A percentile compares a stretch with the other conserved stretches of the same genome.
Evolutionary conservation across 2,113 vertebrate species (phyloP).

Genomic region (Cervus canadensis): DNA sequence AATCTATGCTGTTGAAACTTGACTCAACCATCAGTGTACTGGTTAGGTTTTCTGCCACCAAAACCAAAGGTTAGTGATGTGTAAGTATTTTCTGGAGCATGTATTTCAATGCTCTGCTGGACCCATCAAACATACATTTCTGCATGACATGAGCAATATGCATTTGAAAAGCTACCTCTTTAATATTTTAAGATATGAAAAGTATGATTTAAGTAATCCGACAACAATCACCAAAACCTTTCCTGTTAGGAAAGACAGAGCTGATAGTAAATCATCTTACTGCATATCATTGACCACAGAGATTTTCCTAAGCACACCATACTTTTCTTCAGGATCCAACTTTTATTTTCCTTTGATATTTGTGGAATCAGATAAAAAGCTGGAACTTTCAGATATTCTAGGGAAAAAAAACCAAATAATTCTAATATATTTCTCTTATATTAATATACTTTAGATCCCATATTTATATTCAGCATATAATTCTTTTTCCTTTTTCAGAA

Average conservation of each 20-base stretch:
- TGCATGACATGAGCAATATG: background rate
- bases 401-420: background rate
- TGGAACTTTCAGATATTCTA: background rate
- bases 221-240: background rate
- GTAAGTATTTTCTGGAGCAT: background rate
- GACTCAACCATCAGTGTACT: background rate
- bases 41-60: background rate
- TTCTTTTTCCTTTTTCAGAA: background rate
- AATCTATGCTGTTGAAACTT: background rate
- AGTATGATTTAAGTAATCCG: background rate
- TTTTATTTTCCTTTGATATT: background rate
- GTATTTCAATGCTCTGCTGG: background rate
- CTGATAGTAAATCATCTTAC: background rate
- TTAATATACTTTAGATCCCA: background rate
- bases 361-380: background rate
- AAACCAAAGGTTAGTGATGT: background rate
- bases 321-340: background rate
- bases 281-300: background rate
- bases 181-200: slow-evolving; percentile 12
- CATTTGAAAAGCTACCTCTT: background rate
- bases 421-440: background rate
- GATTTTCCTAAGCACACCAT: background rate
- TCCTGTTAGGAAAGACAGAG: background rate
- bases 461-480: background rate
- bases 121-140: background rate